Evolutionary conservation across 1,140 invertebrate genomes (phyloP).

Genomic region (Holotrichia oblita): DNA sequence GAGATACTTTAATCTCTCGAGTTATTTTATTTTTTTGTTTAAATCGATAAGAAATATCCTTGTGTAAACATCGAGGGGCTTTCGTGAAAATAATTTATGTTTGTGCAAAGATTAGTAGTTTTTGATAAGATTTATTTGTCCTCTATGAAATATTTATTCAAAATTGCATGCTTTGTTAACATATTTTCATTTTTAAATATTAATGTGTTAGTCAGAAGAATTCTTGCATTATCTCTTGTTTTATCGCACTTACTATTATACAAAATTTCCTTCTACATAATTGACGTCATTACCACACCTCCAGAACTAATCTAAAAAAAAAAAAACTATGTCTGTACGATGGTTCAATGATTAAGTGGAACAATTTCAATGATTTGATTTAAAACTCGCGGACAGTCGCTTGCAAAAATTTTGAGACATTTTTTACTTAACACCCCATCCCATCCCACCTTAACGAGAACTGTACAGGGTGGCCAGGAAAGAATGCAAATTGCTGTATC

Average conservation of each 20-base stretch:
- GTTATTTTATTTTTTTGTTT: not conserved
- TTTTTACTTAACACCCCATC: no score
- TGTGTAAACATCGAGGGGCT: conserved; percentile 4
- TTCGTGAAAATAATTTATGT: not conserved
- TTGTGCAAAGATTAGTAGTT: conserved; percentile 6
- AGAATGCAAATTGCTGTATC: no score
- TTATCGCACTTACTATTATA: not conserved
- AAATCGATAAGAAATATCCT: not conserved
- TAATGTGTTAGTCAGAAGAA: no score
- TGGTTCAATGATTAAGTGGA: not conserved
- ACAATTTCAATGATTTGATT: not conserved
- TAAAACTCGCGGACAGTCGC: no score
- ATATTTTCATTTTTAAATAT: no score
- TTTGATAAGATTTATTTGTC: conserved; percentile 13
- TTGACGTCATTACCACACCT: conserved; percentile 1
- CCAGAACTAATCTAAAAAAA: not conserved
- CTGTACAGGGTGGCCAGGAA: no score
- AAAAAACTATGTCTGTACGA: not conserved
- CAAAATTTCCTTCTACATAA: not conserved
- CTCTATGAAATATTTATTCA: no score
- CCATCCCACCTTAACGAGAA: no score
- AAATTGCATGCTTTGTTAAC: no score
- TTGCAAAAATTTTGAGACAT: no score
- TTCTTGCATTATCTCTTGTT: not conserved
- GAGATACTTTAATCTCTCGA: not conserved